These are phyloP conservation scores for Trissolcus brochymenae DNA, from an alignment of 2,888 invertebrate genomes.

Conservation along the genomic window DNA sequence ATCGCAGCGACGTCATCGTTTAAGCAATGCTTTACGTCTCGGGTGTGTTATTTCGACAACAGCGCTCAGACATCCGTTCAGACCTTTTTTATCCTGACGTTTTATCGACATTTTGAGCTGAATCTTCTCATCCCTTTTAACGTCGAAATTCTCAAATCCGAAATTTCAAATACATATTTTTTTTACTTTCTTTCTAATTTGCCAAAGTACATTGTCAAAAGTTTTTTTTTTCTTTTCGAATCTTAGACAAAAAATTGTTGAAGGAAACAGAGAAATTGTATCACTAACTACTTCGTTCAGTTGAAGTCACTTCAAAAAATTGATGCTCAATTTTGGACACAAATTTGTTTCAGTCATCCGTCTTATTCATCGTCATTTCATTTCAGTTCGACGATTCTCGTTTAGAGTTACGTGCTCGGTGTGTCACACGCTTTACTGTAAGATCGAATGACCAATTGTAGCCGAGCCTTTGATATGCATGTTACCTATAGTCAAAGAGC, in stretches of 20 bases:
- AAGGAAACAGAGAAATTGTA: background rate
- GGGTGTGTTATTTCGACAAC: conserved; percentile 48
- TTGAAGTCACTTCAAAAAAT: background rate
- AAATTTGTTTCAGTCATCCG: conserved; percentile 3
- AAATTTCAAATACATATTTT: background rate
- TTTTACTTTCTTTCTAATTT: no score
- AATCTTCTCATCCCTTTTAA: conserved; percentile 29
- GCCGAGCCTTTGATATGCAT: conserved; percentile 38
- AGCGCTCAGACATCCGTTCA: conserved; percentile 11
- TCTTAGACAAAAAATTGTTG: background rate
- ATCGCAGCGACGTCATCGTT: conserved; percentile 38
- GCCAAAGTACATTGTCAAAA: background rate
- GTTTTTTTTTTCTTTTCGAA: background rate
- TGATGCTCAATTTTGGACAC: background rate
- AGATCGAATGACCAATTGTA: conserved; percentile 55
- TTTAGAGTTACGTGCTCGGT: conserved; percentile 41
- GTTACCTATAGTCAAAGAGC: conserved; percentile 10
- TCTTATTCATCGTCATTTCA: conserved; percentile 19
- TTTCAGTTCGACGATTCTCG: conserved; percentile 35
- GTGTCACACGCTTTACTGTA: conserved; percentile 32
- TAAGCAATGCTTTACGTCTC: conserved; percentile 48
- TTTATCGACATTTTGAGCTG: conserved; percentile 44
- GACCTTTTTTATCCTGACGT: background rate
- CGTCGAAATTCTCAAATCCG: conserved; percentile 21
- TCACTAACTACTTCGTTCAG: background rate